Base-by-base conservation (phyloP, 1,140 invertebrate species). In the Listronotus bonariensis region DNA sequence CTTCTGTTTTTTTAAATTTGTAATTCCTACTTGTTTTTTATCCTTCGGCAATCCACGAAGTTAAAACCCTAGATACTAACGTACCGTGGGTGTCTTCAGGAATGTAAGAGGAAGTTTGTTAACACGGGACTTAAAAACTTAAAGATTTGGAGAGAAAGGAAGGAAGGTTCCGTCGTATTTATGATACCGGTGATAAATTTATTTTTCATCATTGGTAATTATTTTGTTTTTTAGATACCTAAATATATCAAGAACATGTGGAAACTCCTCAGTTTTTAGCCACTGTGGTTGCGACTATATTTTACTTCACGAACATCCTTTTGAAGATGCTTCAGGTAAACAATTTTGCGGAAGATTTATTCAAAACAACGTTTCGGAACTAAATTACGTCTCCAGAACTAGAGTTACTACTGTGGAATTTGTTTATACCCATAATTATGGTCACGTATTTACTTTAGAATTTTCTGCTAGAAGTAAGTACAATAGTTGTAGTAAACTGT, bases 281-380 rank as follows among this genome's bases (percentile, higher is more conserved):
- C 60, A 74, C 49, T 84, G 77, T 69, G 81, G 84, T 55, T 89
- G 87, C 69, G 88, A 89, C 71, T 87, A 89, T 71, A 81, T 90
- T 5, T 85, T 86, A 81, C 80, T 90, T 45, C 85, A 86, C 34
- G 87, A 90, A 74, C 87, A 87, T 9, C 85, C 86, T 0, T 88
- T 88, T 70, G 85, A 88, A 63, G 82, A 85, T 41, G 81, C 83
- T 8, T 87, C 83, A 1, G 86, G 82, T 0, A 82, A 85, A 58
- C 82, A 85, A 18, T 87, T 84, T 67, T 88, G 87, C 64, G 86
- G 86, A 2, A 76, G 82, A 17, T 85, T 84, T 58, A 75, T 84
- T 41, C 78, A 72, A 45, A 69, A 62, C 52, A 76, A 67, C 17
- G 57, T 51, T 6, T 62, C 42, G 3, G 53, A 78, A 20, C 78